Conservation (phyloP, 53 echinoderm and acorn worm species). For the Echinarachnius parma region DNA sequence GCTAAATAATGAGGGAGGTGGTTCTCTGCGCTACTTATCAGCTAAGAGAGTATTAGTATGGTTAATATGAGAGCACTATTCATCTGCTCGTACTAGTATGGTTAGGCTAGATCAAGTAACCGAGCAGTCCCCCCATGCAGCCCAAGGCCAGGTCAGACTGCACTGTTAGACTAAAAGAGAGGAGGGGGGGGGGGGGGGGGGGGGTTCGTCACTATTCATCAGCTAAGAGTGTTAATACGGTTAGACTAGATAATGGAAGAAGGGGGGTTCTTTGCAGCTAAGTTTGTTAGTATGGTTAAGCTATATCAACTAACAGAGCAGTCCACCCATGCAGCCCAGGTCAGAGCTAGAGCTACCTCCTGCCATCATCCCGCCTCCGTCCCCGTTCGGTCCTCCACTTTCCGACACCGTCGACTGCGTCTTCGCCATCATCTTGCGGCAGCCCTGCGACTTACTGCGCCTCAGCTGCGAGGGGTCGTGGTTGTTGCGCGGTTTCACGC, state of each 20-base stretch:
- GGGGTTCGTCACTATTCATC: neutral
- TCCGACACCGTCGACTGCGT: slow-evolving; percentile 90
- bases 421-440: slow-evolving; percentile 87
- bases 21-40: too few species aligned
- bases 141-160: too few species aligned
- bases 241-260: neutral
- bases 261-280: slow-evolving; percentile 1
- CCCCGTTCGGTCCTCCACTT: slow-evolving; percentile 61
- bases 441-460: slow-evolving; percentile 97
- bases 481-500: slow-evolving; percentile 59
- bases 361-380: slow-evolving; percentile 33
- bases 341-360: slow-evolving; percentile 62
- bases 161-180: neutral
- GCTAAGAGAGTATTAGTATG: too few species aligned
- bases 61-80: too few species aligned
- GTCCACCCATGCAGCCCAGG: slow-evolving; percentile 85
- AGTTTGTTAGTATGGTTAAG: slow-evolving; percentile 31
- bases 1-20: too few species aligned
- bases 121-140: neutral
- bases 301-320: slow-evolving; percentile 74
- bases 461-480: slow-evolving; percentile 85
- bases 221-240: too few species aligned
- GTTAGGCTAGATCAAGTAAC: neutral
- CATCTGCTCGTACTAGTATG: too few species aligned
- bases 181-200: neutral